Conservation (phyloP, 2,888 invertebrate genomes). For the Clistopyga incitator region DNA sequence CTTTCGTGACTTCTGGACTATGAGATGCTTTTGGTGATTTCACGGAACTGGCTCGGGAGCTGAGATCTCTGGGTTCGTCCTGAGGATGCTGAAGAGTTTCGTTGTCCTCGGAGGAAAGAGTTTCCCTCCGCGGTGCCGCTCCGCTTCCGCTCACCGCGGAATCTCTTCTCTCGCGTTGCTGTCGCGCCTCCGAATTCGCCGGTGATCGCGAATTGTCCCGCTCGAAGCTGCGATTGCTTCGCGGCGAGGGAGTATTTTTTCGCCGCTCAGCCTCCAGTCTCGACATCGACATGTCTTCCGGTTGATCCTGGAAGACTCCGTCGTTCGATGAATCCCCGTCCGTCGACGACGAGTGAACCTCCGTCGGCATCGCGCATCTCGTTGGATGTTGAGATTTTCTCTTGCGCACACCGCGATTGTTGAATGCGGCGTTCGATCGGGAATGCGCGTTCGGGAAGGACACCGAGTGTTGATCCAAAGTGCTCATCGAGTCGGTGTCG, state of each 20-base stretch:
- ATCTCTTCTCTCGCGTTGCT: slow-evolving; percentile 57
- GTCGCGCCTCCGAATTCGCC: slow-evolving; percentile 54
- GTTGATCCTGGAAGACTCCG: slow-evolving; percentile 83
- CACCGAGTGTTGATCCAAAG: slow-evolving; percentile 77
- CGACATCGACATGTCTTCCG: slow-evolving; percentile 84
- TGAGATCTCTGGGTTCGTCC: slow-evolving; percentile 81
- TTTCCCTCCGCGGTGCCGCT: slow-evolving; percentile 75
- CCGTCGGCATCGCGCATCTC: slow-evolving; percentile 88
- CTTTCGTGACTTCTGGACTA: slow-evolving; percentile 65
- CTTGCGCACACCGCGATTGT: slow-evolving; percentile 87
- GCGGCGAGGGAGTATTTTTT: slow-evolving; percentile 77
- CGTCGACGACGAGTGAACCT: slow-evolving; percentile 86
- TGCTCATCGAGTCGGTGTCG: slow-evolving; percentile 81
- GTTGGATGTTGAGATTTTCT: slow-evolving; percentile 95
- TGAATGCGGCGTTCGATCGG: slow-evolving; percentile 72
- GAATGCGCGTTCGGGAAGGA: slow-evolving; percentile 77
- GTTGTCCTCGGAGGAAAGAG: slow-evolving; percentile 52
- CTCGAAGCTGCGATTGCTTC: slow-evolving; percentile 67
- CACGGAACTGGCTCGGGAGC: slow-evolving; percentile 78
- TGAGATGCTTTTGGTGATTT: slow-evolving; percentile 75
- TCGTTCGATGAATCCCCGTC: slow-evolving; percentile 88
- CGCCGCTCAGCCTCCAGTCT: slow-evolving; percentile 79
- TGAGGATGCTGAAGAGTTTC: slow-evolving; percentile 73
- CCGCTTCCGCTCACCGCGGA: slow-evolving; percentile 6
- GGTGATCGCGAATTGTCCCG: slow-evolving; percentile 75